A percentile compares a stretch with the other conserved stretches of the same genome.
Conservation (phyloP, 2,888 invertebrate genomes). For the Heliconius cydno region DNA sequence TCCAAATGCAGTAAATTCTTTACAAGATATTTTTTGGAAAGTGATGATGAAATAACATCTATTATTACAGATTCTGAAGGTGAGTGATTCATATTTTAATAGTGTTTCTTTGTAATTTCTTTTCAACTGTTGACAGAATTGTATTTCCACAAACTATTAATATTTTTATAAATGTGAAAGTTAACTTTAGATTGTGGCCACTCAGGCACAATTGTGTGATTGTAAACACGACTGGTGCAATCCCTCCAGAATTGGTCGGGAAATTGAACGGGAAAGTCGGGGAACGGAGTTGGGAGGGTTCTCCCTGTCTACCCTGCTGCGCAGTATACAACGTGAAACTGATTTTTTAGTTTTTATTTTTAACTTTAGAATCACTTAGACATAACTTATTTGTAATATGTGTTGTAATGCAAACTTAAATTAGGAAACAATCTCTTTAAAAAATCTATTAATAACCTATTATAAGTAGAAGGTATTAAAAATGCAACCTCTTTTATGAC, state of each 20-base stretch:
- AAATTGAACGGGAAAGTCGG: no score
- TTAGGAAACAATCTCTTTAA: neutral
- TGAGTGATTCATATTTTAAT: conserved; percentile 52
- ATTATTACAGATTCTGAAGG: conserved; percentile 89
- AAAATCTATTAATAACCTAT: no score
- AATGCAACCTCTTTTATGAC: conserved; percentile 31
- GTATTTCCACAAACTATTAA: neutral
- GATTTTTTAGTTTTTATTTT: no score
- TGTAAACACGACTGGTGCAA: no score
- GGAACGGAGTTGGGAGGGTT: no score
- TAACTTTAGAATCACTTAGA: no score
- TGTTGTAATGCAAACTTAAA: neutral
- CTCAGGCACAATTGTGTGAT: no score
- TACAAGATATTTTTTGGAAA: conserved; percentile 86
- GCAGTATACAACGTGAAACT: no score
- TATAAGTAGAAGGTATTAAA: no score
- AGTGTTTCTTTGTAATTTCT: neutral
- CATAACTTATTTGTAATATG: neutral
- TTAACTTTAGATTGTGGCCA: no score
- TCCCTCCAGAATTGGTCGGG: no score
- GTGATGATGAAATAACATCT: conserved; percentile 88
- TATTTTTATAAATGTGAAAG: neutral
- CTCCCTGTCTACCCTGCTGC: no score
- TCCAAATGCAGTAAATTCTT: conserved; percentile 86
- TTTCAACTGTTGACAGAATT: neutral